Conservation (phyloP, 2,888 invertebrate species). For the Allolobophora icterica region DNA sequence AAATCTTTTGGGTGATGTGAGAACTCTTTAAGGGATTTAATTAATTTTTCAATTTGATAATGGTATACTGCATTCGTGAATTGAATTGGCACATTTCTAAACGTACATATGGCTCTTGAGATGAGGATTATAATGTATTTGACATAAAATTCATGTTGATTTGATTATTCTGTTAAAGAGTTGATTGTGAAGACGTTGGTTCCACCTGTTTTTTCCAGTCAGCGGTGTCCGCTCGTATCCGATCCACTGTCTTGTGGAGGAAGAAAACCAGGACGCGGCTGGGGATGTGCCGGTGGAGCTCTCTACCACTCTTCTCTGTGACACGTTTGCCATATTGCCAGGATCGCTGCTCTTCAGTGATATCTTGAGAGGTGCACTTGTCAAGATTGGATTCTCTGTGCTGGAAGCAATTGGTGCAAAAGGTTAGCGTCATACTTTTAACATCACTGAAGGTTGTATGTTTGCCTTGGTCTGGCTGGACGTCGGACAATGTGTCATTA, state of each 20-base stretch:
- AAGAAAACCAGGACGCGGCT: neutral
- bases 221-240: conserved; percentile 22
- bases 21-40: too few species aligned
- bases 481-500: neutral
- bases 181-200: neutral
- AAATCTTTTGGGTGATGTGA: too few species aligned
- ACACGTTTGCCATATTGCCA: conserved; percentile 95
- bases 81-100: too few species aligned
- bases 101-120: too few species aligned
- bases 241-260: conserved; percentile 27
- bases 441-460: neutral
- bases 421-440: conserved; percentile 62
- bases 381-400: conserved; percentile 84
- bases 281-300: neutral
- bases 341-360: conserved; percentile 86
- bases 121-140: too few species aligned
- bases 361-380: conserved; percentile 87
- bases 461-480: neutral
- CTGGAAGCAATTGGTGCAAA: conserved; percentile 66
- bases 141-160: neutral
- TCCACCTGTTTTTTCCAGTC: neutral
- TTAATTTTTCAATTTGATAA: too few species aligned
- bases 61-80: too few species aligned
- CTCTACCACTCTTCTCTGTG: conserved; percentile 75
- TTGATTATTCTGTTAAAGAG: too few species aligned